Percentiles rank a stretch among this genome's conserved stretches.
These are phyloP conservation scores for Microplitis deprimator DNA, from an alignment of 2,888 invertebrate genomes.

Conservation along the genomic window DNA sequence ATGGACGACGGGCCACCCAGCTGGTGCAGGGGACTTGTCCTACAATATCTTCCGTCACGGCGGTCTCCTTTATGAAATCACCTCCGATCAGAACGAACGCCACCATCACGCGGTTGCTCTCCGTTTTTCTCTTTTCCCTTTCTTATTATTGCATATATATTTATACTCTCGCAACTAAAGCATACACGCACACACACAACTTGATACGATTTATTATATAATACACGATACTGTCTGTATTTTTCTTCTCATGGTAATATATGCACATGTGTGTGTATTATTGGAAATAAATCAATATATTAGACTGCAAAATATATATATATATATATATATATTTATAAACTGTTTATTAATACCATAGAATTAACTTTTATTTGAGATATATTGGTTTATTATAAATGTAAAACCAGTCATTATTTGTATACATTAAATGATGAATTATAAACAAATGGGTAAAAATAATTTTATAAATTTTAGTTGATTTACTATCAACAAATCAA, in stretches of 20 bases:
- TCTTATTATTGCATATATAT: conserved; percentile 12
- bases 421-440: background rate
- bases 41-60: conserved; percentile 70
- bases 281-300: too few species aligned
- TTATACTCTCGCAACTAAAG: background rate
- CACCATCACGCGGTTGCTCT: conserved; percentile 45
- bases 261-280: too few species aligned
- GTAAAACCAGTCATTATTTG: background rate
- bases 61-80: conserved; percentile 70
- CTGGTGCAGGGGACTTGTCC: conserved; percentile 67
- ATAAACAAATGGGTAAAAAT: background rate
- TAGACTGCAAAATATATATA: too few species aligned
- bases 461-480: background rate
- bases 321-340: too few species aligned
- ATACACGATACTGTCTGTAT: background rate
- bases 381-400: background rate
- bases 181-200: conserved; percentile 19
- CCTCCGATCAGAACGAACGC: conserved; percentile 61
- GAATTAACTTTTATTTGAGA: too few species aligned
- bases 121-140: conserved; percentile 30
- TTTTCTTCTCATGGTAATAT: too few species aligned
- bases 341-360: too few species aligned
- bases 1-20: conserved; percentile 64
- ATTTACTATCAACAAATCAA: background rate
- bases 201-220: conserved; percentile 1